Evolutionary conservation across 2,113 vertebrate genomes (phyloP).

Genomic region (Haemorhous mexicanus): DNA sequence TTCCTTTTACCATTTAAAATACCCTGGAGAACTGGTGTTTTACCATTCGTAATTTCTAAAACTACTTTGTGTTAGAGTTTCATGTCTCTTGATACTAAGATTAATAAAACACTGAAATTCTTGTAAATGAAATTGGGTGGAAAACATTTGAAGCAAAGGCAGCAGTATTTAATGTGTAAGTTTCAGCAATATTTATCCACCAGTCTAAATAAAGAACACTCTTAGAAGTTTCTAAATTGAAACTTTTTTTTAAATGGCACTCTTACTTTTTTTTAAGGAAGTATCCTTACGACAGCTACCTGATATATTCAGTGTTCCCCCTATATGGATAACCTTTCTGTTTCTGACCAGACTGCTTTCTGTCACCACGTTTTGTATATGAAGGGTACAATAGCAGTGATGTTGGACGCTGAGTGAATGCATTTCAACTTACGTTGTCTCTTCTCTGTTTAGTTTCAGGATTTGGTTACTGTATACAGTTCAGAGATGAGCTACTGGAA

Average conservation of each 20-base stretch:
- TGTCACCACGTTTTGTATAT: not conserved
- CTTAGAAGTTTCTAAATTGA: not conserved
- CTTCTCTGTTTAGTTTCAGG: conserved; percentile 56
- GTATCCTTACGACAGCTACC: not conserved
- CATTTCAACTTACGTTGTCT: not conserved
- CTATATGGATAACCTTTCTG: not conserved
- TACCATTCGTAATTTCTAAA: conserved; percentile 60
- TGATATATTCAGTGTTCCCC: not conserved
- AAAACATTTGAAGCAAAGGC: conserved; percentile 35
- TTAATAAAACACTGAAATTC: conserved; percentile 63
- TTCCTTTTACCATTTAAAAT: conserved; percentile 57
- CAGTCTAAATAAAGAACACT: not conserved
- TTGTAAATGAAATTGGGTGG: conserved; percentile 48
- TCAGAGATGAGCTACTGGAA: conserved; percentile 53
- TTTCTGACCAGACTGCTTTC: not conserved
- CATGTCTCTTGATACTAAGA: conserved; percentile 55
- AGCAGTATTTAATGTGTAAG: conserved; percentile 38
- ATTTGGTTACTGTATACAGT: conserved; percentile 22
- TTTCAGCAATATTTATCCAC: conserved; percentile 15
- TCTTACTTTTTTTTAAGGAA: not conserved
- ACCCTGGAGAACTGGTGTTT: conserved; percentile 43
- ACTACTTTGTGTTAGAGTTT: conserved; percentile 59
- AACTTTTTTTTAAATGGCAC: not conserved
- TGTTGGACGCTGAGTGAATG: not conserved
- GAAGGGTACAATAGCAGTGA: not conserved